These are phyloP conservation scores for Sebastes hubbsi DNA, from an alignment of 2,797 vertebrate species.

Conservation along the genomic window DNA sequence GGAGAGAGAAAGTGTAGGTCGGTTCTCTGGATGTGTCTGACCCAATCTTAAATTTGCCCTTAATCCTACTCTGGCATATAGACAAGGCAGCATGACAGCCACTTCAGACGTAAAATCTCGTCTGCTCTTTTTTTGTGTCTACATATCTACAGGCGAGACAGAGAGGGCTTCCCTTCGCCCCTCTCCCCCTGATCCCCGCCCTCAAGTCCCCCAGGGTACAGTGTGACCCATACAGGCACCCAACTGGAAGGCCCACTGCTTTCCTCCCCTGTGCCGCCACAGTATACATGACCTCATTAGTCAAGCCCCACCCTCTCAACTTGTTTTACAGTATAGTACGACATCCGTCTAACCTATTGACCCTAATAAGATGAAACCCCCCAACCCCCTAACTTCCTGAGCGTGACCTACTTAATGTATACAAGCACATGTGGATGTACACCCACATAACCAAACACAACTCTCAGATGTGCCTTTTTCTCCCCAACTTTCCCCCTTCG, in stretches of 20 bases:
- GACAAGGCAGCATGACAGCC: constrained; percentile 30
- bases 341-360: constrained; percentile 54
- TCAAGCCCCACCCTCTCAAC: constrained; percentile 15
- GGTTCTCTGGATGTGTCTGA: constrained; percentile 6
- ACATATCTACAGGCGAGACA: constrained; percentile 46
- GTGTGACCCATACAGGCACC: constrained; percentile 76
- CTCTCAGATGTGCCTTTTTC: neutral
- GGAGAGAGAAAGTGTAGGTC: neutral
- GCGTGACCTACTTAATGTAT: constrained; percentile 50
- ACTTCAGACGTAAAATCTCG: constrained; percentile 31
- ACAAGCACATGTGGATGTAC: neutral
- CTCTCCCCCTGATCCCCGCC: constrained; percentile 28
- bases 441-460: neutral
- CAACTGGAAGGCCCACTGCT: constrained; percentile 67
- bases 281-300: constrained; percentile 65
- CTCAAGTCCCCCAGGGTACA: constrained; percentile 57
- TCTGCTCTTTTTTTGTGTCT: constrained; percentile 46
- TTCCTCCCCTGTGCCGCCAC: constrained; percentile 8
- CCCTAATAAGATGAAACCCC: constrained; percentile 29
- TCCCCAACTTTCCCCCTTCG: neutral
- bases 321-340: constrained; percentile 42
- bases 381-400: constrained; percentile 34
- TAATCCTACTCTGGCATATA: constrained; percentile 46
- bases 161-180: constrained; percentile 26
- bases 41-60: constrained; percentile 41